Conservation (phyloP, 2,113 vertebrate genomes). For the human (Homo sapiens) region GRCh38 chr3:132404001-132404500, state of each 20-base stretch:
- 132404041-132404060: too few relatives aligned
- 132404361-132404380: neutral
- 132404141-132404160: neutral
- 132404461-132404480: neutral
- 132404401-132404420: neutral
- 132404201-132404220: neutral
- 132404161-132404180: neutral
- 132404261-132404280: neutral
- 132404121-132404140: neutral
- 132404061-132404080: too few relatives aligned
- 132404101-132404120: neutral
- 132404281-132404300: neutral
- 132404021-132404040: too few relatives aligned
- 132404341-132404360: neutral
- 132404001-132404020: too few relatives aligned
- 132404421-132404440: neutral
- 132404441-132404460: neutral
- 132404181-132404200: neutral
- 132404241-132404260: conserved; percentile 1
- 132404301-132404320: neutral
- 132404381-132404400: neutral
- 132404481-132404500: neutral
- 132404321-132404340: neutral
- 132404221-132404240: neutral
- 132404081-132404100: neutral